These are phyloP conservation scores for Bombus pascuorum DNA, from an alignment of 1,140 invertebrate species.

Conservation along the genomic window DNA sequence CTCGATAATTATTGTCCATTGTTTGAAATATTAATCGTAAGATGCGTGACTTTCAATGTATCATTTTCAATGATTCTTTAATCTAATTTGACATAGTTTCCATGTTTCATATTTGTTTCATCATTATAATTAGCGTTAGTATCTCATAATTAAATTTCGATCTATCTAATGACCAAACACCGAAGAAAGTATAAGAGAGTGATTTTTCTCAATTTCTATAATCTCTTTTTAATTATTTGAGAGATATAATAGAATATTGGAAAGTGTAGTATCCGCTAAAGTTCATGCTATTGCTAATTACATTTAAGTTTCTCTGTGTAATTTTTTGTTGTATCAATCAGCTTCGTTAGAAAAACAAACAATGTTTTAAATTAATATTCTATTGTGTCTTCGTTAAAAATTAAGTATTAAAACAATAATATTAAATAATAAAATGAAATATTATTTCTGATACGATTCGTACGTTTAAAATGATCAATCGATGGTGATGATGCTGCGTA, in stretches of 20 bases:
- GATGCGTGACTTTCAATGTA: neutral
- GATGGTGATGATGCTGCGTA: neutral
- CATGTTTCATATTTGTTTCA: neutral
- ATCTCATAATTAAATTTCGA: neutral
- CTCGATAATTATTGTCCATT: conserved; percentile 23
- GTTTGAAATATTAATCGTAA: conserved; percentile 13
- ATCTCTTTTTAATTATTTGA: neutral
- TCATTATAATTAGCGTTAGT: neutral
- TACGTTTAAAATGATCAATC: neutral
- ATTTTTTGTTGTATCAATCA: neutral
- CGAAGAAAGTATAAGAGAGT: neutral
- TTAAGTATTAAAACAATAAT: neutral
- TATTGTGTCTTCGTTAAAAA: neutral
- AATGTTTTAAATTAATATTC: neutral
- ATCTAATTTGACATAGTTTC: conserved; percentile 14
- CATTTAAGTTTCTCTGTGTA: neutral
- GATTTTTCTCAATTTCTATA: neutral
- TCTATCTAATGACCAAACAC: neutral
- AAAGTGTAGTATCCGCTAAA: neutral
- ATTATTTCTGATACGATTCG: neutral
- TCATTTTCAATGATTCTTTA: neutral
- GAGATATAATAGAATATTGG: neutral
- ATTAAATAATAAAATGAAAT: neutral
- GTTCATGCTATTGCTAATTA: neutral
- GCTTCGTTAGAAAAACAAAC: neutral